phyloP scores from a whole-genome alignment of 2,888 invertebrate genomes.

The Seira sanloemensis region DNA sequence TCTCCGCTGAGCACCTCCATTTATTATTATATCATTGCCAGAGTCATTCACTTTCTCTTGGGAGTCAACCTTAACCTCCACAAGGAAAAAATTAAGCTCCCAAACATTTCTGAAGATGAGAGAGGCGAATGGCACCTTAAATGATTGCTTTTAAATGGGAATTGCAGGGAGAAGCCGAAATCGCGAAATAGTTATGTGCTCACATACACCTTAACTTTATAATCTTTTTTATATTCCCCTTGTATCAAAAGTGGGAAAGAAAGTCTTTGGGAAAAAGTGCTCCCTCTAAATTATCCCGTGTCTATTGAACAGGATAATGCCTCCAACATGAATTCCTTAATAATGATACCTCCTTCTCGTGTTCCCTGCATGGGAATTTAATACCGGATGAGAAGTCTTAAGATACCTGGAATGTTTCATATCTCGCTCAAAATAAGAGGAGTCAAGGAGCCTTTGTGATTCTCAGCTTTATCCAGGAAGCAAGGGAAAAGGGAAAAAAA shows the following conservation, averaged over 20 bases:
- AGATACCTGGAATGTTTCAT: background rate
- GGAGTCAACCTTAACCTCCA: background rate
- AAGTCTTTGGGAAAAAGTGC: too few species aligned
- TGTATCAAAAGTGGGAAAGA: too few species aligned
- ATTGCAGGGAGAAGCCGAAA: background rate
- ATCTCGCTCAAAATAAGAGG: background rate
- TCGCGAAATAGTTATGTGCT: constrained; percentile 19
- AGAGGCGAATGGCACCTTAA: background rate
- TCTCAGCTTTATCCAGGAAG: background rate
- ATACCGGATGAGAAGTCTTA: background rate
- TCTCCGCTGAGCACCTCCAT: background rate
- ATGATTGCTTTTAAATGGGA: constrained; percentile 29
- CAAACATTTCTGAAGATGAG: background rate
- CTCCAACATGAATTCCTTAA: too few species aligned
- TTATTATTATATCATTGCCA: background rate
- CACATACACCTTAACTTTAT: too few species aligned
- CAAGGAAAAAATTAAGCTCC: background rate
- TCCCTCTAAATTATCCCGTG: too few species aligned
- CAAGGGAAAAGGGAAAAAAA: background rate
- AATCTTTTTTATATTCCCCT: too few species aligned
- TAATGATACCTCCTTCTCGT: background rate
- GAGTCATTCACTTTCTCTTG: background rate
- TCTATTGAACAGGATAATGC: too few species aligned
- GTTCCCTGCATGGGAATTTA: background rate
- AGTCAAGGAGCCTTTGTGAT: background rate